Base-by-base conservation (phyloP, 2,797 vertebrate species). In the Ctenopoma kingsleyae region DNA sequence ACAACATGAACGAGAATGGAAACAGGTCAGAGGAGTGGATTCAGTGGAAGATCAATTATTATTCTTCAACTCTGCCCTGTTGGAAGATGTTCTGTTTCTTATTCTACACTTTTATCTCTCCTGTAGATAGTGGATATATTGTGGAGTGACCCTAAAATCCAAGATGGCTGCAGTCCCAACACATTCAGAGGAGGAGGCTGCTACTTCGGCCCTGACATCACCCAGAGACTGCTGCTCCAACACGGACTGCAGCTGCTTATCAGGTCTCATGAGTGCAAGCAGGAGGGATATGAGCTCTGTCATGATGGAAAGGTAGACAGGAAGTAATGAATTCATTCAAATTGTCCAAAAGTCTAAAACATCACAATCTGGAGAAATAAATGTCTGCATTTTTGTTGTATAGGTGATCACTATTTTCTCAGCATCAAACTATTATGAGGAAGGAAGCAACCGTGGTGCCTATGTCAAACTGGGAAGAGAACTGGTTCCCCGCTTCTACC, bases 351-450 rank as follows among this genome's bases (percentile, higher is more conserved):
- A 0, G 1, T 41, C 5, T 12, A 1, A n/a, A 55, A 22, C 30
- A 10, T 52, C 5, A 53, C 6, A 36, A 4, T 9, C 5, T 12
- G 2, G 9, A 58, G 22, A 20, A n/a, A 41, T 16, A 44, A 63
- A 46, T 5, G 2, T 19, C 5, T 72, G 8, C 5, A 0, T 25
- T 5, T 62, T 20, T 78, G 16, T 50, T 36, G 52, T 35, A 0
- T 68, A 99, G 98, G 97, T 99, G 30, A 94, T 99, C 88, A 99
- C 97, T 35, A 91, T 99, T 82, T 99, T 99, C 93, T 99, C 98
- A 35, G 98, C 98, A 0, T 99, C 98, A n/a, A 99, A 99, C 92
- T 99, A 99, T 74, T 99, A 98, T 0, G 97, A 97, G 87, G 96
- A 97, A 72, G 97, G 97, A 76, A 99, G 98, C 83, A 99, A 99